Evolutionary conservation across 2,888 invertebrate species (phyloP), one percentile per base, ranked within the genome.

Genomic region (Yponomeuta plumbellus): DNA sequence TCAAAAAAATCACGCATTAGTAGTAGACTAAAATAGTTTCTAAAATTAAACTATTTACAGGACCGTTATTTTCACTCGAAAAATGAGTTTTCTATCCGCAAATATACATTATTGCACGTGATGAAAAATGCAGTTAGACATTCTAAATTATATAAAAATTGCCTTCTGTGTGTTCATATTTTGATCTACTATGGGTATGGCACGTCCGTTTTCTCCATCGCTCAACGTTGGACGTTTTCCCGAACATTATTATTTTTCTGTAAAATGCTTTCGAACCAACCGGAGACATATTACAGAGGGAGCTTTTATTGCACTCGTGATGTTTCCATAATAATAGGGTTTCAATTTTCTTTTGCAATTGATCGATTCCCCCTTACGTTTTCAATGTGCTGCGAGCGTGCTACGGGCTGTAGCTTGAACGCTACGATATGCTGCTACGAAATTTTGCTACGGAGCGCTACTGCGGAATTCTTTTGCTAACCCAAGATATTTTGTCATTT

Each of bases 221-320:
- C 76, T 79, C 76, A 78, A 73, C 73, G 74, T 76, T 73, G 72
- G 67, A 73, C 59, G 59, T 23, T 59, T 59, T 71, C 71, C 67
- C 59, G 68, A 71, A 73, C 77, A 76, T 75, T 76, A 75, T 76
- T 75, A 75, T 75, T 71, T 52, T 52, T 52, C 44, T 52, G 44
- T 17, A 17, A 17, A 52, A 52, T 17, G 44, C 44, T 52, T 11
- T 17, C 17, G 17, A 52, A 17, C 34, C 34, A 34, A 34, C 34
- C 44, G 44, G 13, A 1, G 44, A 13, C 44, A 52, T 52, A 34
- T 6, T 52, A 52, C 44, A 17, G 44, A 4, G 13, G 44, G 44
- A 52, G 17, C 13, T 17, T 52, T 52, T 52, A 52, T 52, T 52
- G 44, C 44, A 17, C 44, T 52, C 13, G 13, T 52, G 10, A 13